Conservation (phyloP, 2,113 vertebrate genomes). For the Lichenostomus cassidix region DNA sequence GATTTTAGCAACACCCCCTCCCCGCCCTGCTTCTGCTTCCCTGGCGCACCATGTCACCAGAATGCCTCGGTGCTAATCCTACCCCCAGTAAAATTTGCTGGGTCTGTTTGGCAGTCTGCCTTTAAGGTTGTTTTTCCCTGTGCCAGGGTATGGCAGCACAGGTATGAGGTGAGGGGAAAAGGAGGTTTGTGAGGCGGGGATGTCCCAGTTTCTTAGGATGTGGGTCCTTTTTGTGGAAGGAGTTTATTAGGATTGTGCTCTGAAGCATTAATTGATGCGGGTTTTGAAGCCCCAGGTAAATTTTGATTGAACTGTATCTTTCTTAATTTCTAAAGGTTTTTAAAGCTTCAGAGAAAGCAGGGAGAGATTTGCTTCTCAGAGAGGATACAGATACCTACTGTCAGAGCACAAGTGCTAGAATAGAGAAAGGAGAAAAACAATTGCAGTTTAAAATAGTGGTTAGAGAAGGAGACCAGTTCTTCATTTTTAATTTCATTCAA, state of each 20-base stretch:
- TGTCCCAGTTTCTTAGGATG: neutral
- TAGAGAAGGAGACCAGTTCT: neutral
- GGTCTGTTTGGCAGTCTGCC: slow-evolving; percentile 23
- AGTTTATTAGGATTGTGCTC: neutral
- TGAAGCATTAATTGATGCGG: neutral
- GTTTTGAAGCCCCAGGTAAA: slow-evolving; percentile 1
- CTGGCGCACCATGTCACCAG: neutral
- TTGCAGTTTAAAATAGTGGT: neutral
- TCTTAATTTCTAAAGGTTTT: neutral
- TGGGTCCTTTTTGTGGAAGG: neutral
- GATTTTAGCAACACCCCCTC: neutral
- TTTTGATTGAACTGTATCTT: neutral
- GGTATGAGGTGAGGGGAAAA: neutral
- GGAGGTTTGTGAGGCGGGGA: neutral
- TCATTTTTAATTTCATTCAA: neutral
- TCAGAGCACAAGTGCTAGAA: neutral
- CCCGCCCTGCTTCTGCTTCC: neutral
- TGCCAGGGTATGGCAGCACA: neutral
- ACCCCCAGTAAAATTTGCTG: neutral
- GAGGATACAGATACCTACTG: neutral
- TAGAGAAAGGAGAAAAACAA: neutral
- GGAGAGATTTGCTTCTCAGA: neutral
- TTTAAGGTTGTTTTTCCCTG: neutral
- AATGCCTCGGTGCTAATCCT: slow-evolving; percentile 15
- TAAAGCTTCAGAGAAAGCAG: neutral